Base-by-base conservation (phyloP, 1,140 invertebrate genomes). In the Nymphalis io region DNA sequence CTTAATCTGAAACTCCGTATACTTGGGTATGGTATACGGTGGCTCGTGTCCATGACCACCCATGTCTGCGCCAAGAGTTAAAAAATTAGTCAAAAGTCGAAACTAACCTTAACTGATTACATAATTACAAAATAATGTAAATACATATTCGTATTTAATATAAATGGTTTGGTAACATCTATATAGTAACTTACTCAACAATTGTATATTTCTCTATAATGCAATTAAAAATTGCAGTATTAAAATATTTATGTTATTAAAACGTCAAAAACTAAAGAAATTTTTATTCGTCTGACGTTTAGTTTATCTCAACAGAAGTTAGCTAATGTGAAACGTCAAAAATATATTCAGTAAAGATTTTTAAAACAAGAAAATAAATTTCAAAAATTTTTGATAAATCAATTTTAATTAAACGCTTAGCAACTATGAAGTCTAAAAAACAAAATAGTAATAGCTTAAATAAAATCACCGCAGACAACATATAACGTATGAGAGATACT, bases 1-100 rank as follows among this genome's bases (percentile, higher is more conserved):
- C 78, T 96, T 92, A 1, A 96, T 93, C 84, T 95, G 95, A 79
- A 96, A 97, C 20, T 93, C 93, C 65, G 89, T 93, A 74, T 94
- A 95, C 83, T 95, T 94, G 0, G 96, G 96, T 39, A 97, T 82
- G 83, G 91, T 92, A 67, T 93, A 92, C 2, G 92, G 90, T 21
- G 91, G 79, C 21, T 89, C 87, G 68, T 93, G 92, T 6, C 85
- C 92, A 75, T 94, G 93, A 18, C 93, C 93, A 66, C 94, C 94
- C 94, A 94, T 94, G 57, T 66, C 86, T 73, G 51, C 13, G 23
- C 21, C 51, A n/a, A 55, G 12, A 55, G 15, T 55, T 15, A 55
- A 55, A 51, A 62, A 67, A 2, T 38, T 42, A 65, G 68, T 68
- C 51, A 72, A 74, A 71, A 74, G n/a, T 73, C 64, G 60, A 64